phyloP scores from a whole-genome alignment of 2,797 vertebrate species.

The Scomberomorus guttatus region DNA sequence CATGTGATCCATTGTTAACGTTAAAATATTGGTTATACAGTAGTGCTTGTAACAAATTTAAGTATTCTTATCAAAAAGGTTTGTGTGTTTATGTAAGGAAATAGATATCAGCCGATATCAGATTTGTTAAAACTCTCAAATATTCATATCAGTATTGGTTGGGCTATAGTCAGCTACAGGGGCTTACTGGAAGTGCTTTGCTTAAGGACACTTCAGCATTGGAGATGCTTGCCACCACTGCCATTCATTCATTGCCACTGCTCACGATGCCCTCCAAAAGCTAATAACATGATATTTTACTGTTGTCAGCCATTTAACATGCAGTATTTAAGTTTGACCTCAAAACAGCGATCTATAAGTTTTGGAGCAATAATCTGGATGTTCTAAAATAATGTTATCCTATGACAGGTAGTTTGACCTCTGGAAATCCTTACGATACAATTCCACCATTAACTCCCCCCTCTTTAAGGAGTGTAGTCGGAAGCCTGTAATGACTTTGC shows the following conservation, averaged over 20 bases:
- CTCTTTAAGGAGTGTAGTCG: slow-evolving; percentile 78
- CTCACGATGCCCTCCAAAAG: not conserved
- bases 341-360: slow-evolving; percentile 57
- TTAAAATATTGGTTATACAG: too few relatives aligned
- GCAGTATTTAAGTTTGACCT: slow-evolving; percentile 61
- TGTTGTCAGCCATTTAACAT: slow-evolving; percentile 26
- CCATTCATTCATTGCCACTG: not conserved
- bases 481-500: slow-evolving; percentile 84
- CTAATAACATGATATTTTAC: slow-evolving; percentile 19
- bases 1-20: too few relatives aligned
- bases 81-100: not conserved
- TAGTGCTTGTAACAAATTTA: too few relatives aligned
- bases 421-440: slow-evolving; percentile 75
- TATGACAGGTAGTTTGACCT: slow-evolving; percentile 78
- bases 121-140: too few relatives aligned
- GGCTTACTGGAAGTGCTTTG: not conserved
- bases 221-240: not conserved
- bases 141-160: too few relatives aligned
- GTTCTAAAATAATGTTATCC: slow-evolving; percentile 69
- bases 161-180: not conserved
- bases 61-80: not conserved
- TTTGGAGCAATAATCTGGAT: slow-evolving; percentile 62
- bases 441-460: slow-evolving; percentile 73
- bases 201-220: not conserved
- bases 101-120: too few relatives aligned